Evolutionary conservation across 2,797 vertebrate species (phyloP).

Genomic region (Pipistrellus pipistrellus): DNA sequence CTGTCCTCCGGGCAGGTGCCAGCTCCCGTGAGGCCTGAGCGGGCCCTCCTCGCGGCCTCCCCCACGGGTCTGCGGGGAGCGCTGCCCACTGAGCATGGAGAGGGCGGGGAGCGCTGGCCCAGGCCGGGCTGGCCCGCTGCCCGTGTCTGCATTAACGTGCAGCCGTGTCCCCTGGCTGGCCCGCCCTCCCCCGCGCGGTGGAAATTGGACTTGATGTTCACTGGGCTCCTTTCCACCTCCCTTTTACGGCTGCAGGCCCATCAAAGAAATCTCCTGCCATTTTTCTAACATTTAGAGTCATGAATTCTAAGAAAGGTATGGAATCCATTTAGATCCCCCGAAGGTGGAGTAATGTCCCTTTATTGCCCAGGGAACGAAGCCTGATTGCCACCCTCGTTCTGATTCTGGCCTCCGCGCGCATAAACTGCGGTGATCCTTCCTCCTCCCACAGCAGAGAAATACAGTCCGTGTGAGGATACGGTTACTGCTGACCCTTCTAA

Average conservation of each 20-base stretch:
- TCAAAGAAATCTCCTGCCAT: not conserved
- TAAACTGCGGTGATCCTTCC: not conserved
- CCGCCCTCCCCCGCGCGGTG: not conserved
- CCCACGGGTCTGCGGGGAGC: no score
- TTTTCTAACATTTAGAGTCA: not conserved
- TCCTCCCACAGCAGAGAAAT: not conserved
- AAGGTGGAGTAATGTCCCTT: not conserved
- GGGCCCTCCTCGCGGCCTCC: not conserved
- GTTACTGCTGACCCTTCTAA: not conserved
- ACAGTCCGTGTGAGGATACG: not conserved
- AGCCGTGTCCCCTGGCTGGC: not conserved
- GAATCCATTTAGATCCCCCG: not conserved
- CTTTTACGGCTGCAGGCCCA: not conserved
- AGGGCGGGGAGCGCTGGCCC: not conserved
- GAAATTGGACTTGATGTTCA: not conserved
- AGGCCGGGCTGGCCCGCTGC: not conserved
- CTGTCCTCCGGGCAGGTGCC: not conserved
- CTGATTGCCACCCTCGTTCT: not conserved
- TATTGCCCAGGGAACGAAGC: not conserved
- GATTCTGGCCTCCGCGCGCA: not conserved
- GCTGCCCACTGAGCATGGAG: not conserved
- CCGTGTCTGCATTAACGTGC: not conserved
- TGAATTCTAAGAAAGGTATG: not conserved
- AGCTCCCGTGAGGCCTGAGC: not conserved
- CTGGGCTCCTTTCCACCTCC: not conserved